Conservation (phyloP, 2,797 vertebrate species). For the Alectoris magna region DNA sequence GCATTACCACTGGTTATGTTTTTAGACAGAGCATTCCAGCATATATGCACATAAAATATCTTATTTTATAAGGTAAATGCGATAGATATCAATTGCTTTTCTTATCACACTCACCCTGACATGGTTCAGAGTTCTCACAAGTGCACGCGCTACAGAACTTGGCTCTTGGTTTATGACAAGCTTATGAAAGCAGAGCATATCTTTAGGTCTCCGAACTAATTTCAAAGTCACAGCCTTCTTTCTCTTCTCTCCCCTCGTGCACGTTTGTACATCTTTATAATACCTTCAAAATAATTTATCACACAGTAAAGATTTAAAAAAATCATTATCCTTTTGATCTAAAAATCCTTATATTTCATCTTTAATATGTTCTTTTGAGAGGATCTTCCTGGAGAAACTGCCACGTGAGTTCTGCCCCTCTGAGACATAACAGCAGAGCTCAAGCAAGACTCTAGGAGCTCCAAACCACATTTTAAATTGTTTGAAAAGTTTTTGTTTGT, state of each 20-base stretch:
- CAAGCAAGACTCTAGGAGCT: constrained; percentile 61
- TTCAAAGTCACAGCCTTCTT: constrained; percentile 77
- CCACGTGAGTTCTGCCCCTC: constrained; percentile 75
- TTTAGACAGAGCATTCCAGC: background rate
- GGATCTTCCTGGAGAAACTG: constrained; percentile 78
- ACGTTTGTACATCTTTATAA: constrained; percentile 81
- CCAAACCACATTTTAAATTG: constrained; percentile 65
- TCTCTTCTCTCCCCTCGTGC: constrained; percentile 65
- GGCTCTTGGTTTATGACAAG: background rate
- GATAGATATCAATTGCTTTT: background rate
- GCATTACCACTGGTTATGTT: background rate
- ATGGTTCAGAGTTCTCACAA: background rate
- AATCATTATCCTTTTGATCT: constrained; percentile 85
- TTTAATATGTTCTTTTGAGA: constrained; percentile 83
- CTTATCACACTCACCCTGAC: background rate
- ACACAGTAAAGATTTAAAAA: constrained; percentile 83
- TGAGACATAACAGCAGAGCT: constrained; percentile 72
- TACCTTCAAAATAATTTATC: constrained; percentile 84
- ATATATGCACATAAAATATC: background rate
- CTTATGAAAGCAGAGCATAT: background rate
- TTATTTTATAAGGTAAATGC: background rate
- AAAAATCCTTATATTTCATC: constrained; percentile 85
- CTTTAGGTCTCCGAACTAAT: constrained; percentile 41
- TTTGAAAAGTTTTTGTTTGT: constrained; percentile 61
- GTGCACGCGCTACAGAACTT: background rate